A percentile compares a stretch with the other conserved stretches of the same genome.
phyloP scores from a whole-genome alignment of 2,113 vertebrate genomes.

The Egretta garzetta region DNA sequence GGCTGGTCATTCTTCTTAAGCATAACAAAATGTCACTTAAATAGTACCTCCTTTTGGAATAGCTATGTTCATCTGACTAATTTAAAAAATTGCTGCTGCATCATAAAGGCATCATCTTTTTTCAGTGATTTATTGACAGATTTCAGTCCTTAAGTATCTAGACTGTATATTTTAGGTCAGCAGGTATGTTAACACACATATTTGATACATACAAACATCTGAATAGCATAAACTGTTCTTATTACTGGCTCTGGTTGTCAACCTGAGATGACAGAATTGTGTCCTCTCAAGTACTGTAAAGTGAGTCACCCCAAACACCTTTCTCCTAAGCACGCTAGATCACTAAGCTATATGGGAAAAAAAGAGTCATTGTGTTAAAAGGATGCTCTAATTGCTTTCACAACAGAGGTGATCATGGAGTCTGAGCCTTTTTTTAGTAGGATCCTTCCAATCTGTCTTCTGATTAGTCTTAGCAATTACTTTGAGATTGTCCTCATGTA shows the following conservation, averaged over 20 bases:
- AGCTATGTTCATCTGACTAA: background rate
- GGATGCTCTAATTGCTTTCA: background rate
- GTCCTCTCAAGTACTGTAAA: background rate
- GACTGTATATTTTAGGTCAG: background rate
- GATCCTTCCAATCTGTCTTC: background rate
- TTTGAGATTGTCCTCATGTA: background rate
- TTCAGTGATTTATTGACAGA: background rate
- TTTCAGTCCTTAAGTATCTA: background rate
- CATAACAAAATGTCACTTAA: background rate
- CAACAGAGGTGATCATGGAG: background rate
- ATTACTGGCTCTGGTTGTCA: background rate
- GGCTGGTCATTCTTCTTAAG: background rate
- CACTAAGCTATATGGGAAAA: background rate
- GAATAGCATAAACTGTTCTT: background rate
- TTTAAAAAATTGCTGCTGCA: background rate
- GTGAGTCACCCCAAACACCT: background rate
- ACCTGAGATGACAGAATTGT: background rate
- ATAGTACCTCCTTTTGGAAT: background rate
- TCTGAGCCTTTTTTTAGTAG: background rate
- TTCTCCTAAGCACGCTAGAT: background rate
- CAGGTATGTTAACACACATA: background rate
- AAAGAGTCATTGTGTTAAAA: background rate
- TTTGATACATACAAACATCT: background rate
- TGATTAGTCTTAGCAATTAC: background rate
- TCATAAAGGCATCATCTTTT: background rate